Evolutionary conservation across 2,888 invertebrate species (phyloP).

Genomic region (Coelinius sp.): DNA sequence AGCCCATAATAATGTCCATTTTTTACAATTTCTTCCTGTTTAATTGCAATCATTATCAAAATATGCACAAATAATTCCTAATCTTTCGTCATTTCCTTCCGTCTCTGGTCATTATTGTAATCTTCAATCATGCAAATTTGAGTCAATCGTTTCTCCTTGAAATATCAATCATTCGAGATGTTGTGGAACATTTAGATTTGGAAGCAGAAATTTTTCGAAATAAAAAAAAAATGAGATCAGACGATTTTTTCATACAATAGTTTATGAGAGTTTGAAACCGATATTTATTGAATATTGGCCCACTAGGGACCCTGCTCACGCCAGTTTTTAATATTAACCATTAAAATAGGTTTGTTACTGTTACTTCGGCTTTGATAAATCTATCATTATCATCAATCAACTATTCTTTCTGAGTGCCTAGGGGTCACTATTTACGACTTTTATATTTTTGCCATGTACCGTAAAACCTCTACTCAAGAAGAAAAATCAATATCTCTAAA

Average conservation of each 20-base stretch:
- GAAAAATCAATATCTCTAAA: constrained; percentile 18
- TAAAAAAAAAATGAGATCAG: neutral
- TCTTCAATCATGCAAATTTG: neutral
- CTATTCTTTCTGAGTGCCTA: neutral
- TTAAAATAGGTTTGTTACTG: constrained; percentile 26
- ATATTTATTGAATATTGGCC: constrained; percentile 71
- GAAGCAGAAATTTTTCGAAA: neutral
- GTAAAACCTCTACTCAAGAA: constrained; percentile 5
- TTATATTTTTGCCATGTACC: neutral
- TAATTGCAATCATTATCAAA: neutral
- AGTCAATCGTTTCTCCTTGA: neutral
- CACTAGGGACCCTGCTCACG: constrained; percentile 67
- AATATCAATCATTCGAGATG: neutral
- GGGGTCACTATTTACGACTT: constrained; percentile 18
- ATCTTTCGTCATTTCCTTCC: neutral
- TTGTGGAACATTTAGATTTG: neutral
- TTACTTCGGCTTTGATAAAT: neutral
- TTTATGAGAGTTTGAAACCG: constrained; percentile 55
- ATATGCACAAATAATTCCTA: neutral
- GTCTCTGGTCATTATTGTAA: neutral
- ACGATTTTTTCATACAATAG: neutral
- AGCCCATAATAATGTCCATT: neutral
- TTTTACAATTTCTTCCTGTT: neutral
- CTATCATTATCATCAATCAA: constrained; percentile 20
- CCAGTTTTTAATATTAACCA: constrained; percentile 58